Conservation (phyloP, 2,797 vertebrate species). For the Monodelphis domestica region DNA sequence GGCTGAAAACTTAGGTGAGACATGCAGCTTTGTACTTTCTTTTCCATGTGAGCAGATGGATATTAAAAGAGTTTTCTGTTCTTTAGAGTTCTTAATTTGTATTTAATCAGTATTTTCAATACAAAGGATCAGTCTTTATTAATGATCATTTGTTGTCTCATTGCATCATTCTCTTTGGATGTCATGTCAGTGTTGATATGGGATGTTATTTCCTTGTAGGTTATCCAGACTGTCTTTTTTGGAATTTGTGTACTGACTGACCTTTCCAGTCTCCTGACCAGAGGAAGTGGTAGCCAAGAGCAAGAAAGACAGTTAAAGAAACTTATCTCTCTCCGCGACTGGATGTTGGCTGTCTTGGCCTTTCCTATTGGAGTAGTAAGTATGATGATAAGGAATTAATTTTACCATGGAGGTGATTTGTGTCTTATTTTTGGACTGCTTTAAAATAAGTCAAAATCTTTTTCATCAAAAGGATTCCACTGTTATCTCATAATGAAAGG, state of each 20-base stretch:
- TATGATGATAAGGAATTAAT: conserved; percentile 55
- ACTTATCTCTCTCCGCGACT: conserved; percentile 95
- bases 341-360: conserved; percentile 96
- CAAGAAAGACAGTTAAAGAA: conserved; percentile 96
- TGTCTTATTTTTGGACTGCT: conserved; percentile 39
- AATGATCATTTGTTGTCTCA: conserved; percentile 32
- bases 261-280: conserved; percentile 95
- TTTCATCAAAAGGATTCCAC: neutral
- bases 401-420: conserved; percentile 48
- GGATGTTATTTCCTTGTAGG: conserved; percentile 83
- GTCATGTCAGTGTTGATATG: neutral
- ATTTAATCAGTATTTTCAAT: neutral
- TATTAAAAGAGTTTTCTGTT: neutral
- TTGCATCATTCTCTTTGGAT: neutral
- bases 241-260: conserved; percentile 96
- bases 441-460: neutral
- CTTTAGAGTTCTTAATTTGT: neutral
- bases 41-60: neutral
- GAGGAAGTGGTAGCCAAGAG: conserved; percentile 92
- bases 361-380: conserved; percentile 97
- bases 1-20: neutral
- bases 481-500: neutral
- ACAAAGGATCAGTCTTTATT: neutral
- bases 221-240: conserved; percentile 97
- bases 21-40: neutral